Evolutionary conservation across 2,888 invertebrate genomes (phyloP), one percentile per base, ranked within the genome.

Genomic region (Coleophora flavipennella): DNA sequence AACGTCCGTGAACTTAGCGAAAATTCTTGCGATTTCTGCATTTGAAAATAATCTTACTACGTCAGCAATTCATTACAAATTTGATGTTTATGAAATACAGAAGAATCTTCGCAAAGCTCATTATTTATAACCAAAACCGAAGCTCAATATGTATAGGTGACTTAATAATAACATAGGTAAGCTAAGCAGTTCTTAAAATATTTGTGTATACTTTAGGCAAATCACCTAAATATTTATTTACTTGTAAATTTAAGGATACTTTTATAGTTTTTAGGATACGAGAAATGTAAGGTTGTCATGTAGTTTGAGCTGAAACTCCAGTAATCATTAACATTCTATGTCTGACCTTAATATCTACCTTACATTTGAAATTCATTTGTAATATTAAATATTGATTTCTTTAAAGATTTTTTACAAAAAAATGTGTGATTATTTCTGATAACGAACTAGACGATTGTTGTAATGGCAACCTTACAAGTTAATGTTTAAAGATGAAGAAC

Each of bases 391-490:
- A 31, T 39, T 14, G 20, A 14, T 34, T 34, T 33, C 20, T 9
- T 9, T 13, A 9, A 12, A 20, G 31, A 3, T 9, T 27, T 32
- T 28, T 27, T 26, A 3, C 1, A 36, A 33, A 10, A 13, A 31
- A 20, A 27, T 40, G n/a, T 36, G 20, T 20, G 20, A 20, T n/a
- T 33, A 33, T 36, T 39, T 35, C 34, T 37, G 36, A 39, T 4
- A 20, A 6, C 6, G 6, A 3, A 20, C 3, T 20, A 20, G 20
- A 12, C 26, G 35, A 41, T 41, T 45, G 46, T 61, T 69, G 60
- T 67, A 63, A 72, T 78, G 77, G 72, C 78, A 79, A 67, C 72
- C 75, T 79, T 77, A 75, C 65, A 45, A 44, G 36, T 38, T 54
- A 48, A 58, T 67, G 69, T 69, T 69, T 64, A 60, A 74, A 76